Evolutionary conservation across 2,888 invertebrate species (phyloP).

Genomic region (Ectobius pallidus): DNA sequence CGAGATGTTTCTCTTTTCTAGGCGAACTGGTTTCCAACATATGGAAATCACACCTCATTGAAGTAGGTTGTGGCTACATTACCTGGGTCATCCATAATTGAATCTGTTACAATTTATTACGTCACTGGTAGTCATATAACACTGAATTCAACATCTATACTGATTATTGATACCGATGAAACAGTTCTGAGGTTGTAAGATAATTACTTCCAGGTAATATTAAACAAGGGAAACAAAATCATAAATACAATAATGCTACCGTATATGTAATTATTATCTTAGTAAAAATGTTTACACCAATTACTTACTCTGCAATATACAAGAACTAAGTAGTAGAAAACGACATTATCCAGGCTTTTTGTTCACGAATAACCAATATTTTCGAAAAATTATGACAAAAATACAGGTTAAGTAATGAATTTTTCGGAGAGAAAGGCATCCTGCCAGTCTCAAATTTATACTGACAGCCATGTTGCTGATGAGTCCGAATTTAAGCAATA

Average conservation of each 20-base stretch:
- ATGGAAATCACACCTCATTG: not conserved
- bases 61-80: not conserved
- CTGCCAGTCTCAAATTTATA: constrained; percentile 92
- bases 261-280: too few relatives aligned
- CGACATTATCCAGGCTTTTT: constrained; percentile 34
- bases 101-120: too few relatives aligned
- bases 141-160: too few relatives aligned
- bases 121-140: too few relatives aligned
- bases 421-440: constrained; percentile 84
- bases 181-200: too few relatives aligned
- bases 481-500: constrained; percentile 77
- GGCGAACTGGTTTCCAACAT: not conserved
- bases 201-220: too few relatives aligned
- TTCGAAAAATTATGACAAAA: constrained; percentile 23
- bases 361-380: constrained; percentile 16
- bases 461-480: constrained; percentile 94
- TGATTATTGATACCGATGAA: too few relatives aligned
- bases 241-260: too few relatives aligned
- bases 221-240: too few relatives aligned
- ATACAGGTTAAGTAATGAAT: constrained; percentile 44
- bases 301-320: constrained; percentile 10
- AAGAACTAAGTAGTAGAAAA: constrained; percentile 20
- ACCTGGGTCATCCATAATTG: not conserved
- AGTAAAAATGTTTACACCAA: too few relatives aligned
- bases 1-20: too few relatives aligned